Base-by-base conservation (phyloP, 30 jellyfish, hydroid and myxozoan species). In the Chironex yamaguchii region DNA sequence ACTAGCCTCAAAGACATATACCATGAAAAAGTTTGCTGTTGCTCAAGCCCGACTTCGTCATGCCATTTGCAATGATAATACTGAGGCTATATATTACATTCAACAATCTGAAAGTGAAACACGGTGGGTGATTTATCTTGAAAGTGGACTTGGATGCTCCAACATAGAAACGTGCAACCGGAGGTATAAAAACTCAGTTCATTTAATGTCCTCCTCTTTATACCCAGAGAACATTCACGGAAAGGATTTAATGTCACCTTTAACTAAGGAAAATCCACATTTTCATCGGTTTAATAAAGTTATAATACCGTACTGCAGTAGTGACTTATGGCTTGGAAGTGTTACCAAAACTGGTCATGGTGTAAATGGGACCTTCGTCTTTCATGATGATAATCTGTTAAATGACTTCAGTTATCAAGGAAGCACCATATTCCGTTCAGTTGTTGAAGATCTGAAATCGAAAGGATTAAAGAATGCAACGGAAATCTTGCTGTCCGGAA, bases 261-360 rank as follows among this genome's bases (percentile, higher is more conserved):
- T 85, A 0, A 36, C 31, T 22, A 42, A 23, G 3, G 30, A 77
- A 36, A 86, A 86, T 31, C 58, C 58, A 42, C 49, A 73, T 30
- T 85, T 75, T 64, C 26, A 27, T 35, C 58, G 54, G 23, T 76
- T 52, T 35, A 92, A 78, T 63, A 92, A 92, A 71, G 90, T 92
- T 1, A 12, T 92, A 14, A 53, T 92, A 2, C 93, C 95, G 1
- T 92, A 92, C 49, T 92, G 98, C 81, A 92, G 98, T 34, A 92
- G 97, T 36, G 98, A 92, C 67, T 63, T 87, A 20, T 92, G 98
- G 98, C 92, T 92, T 13, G 98, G 98, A 2, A 87, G 81, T 36
- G 54, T 35, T 1, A 74, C 96, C 2, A 28, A 42, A 42, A n/a
- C n/a, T n/a, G n/a, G n/a, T n/a, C n/a, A n/a, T n/a, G n/a, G n/a